Base-by-base conservation (phyloP, 2,797 vertebrate species). In the Notoglanidium macrostoma region DNA sequence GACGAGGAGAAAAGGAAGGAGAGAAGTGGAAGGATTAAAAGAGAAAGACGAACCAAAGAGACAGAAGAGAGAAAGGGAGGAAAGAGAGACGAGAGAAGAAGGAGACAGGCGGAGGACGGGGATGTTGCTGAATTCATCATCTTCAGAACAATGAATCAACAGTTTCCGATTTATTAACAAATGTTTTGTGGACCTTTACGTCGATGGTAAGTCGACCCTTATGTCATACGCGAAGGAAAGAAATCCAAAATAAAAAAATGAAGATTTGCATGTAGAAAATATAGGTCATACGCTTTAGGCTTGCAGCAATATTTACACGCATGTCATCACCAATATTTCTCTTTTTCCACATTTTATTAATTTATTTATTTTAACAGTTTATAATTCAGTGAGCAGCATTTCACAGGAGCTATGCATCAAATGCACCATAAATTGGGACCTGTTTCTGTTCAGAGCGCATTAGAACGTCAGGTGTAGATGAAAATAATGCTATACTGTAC, bases 301-400 rank as follows among this genome's bases (percentile, higher is more conserved):
- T 59, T 44, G 86, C 49, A 35, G 7, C 67, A 68, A 83, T 81
- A 82, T 88, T 90, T 86, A 87, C 89, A 78, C 61, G 57, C 76
- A 40, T 85, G 87, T 85, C 85, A 85, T 65, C 87, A 54, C 73
- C 59, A 32, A 73, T 77, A 55, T 74, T 12, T 11, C 54, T 57
- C n/a, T 23, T 55, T 32, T 63, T 35, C 14, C 35, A 17, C 72
- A 19, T n/a, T 32, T 40, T 44, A 55, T 70, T 10, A 63, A 10
- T 61, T 23, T 3, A 44, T 51, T 44, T 77, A 29, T 84, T 57
- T 55, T 19, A 57, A 17, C 55, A 21, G 26, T 44, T 19, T 81
- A 12, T 67, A 15, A n/a, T 61, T 26, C 65, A 54, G n/a, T 11
- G 10, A 82, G 78, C 70, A 61, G 54, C 19, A 17, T 23, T 68